Conservation (phyloP, 1,140 invertebrate genomes). For the roundworm (Caenorhabditis elegans) region WBcel235 BX284605.5:9691001-9691500, state of each 20-base stretch:
- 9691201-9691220: slow-evolving; percentile 8
- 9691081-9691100: no score
- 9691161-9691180: not conserved
- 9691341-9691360: slow-evolving; percentile 6
- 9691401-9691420: slow-evolving; percentile 47
- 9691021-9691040: no score
- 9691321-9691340: slow-evolving; percentile 38
- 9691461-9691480: not conserved
- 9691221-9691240: slow-evolving; percentile 22
- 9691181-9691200: slow-evolving; percentile 22
- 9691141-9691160: not conserved
- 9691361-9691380: slow-evolving; percentile 22
- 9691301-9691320: slow-evolving; percentile 34
- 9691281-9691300: not conserved
- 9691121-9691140: no score
- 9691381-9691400: slow-evolving; percentile 45
- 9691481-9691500: not conserved
- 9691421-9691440: slow-evolving; percentile 39
- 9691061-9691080: no score
- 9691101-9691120: no score
- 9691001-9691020: not conserved
- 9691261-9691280: not conserved
- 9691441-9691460: slow-evolving; percentile 37
- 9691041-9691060: no score
- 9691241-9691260: slow-evolving; percentile 33